Percentiles rank a stretch among this genome's conserved stretches.
These are phyloP conservation scores for Pseudochirops cupreus DNA, from an alignment of 2,797 vertebrate species.

Conservation along the genomic window DNA sequence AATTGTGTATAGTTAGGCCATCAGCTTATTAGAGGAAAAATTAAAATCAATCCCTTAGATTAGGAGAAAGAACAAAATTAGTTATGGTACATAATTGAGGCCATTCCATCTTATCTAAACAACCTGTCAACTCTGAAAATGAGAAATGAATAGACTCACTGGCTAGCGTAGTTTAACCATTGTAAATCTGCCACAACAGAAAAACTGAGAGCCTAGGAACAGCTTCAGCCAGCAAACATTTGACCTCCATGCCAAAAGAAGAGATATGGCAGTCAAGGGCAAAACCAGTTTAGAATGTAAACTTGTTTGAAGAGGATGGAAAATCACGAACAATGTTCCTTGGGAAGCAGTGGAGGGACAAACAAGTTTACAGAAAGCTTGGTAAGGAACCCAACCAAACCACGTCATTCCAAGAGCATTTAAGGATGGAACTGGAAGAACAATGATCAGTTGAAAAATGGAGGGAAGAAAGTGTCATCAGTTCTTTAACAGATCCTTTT, in stretches of 20 bases:
- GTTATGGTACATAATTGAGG: not conserved
- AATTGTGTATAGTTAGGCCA: not conserved
- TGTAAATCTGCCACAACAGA: not conserved
- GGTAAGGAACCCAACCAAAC: not conserved
- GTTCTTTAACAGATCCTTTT: not conserved
- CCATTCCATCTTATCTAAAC: not conserved
- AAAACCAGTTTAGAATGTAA: not conserved
- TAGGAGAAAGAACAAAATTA: not conserved
- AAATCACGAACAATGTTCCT: not conserved
- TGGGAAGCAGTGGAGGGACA: not conserved
- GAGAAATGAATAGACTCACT: not conserved
- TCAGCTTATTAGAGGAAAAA: not conserved
- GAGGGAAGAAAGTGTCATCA: not conserved
- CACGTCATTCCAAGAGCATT: not conserved
- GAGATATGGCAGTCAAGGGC: not conserved
- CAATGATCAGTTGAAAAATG: not conserved
- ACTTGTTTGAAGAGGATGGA: not conserved
- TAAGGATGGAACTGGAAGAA: not conserved
- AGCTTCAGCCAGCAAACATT: not conserved
- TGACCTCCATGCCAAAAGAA: not conserved
- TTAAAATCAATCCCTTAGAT: not conserved
- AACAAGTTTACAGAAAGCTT: not conserved
- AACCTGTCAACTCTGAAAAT: not conserved
- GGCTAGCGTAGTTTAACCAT: not conserved
- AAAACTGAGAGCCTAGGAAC: not conserved